Evolutionary conservation across 2,113 vertebrate species (phyloP).

Genomic region (Grammomys surdaster): DNA sequence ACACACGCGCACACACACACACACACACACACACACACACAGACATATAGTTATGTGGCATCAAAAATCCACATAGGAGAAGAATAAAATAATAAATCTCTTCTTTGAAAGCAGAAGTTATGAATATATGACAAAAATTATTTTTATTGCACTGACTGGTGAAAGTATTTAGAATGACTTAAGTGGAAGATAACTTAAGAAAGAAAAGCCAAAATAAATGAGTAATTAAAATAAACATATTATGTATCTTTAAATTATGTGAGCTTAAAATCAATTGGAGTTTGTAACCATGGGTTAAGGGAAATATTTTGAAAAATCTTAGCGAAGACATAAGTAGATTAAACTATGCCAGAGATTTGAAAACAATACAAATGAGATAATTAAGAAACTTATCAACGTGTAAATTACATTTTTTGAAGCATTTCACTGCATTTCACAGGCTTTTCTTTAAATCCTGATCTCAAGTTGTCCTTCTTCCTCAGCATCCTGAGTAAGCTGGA

Average conservation of each 20-base stretch:
- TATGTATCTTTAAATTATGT: background rate
- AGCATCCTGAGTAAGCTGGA: too few species aligned
- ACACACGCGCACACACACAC: background rate
- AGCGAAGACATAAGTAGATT: background rate
- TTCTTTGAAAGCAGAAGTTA: background rate
- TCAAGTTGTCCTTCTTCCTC: background rate
- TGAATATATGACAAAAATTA: background rate
- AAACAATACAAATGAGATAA: background rate
- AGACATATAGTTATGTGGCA: background rate
- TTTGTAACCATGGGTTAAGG: background rate
- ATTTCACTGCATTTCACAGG: background rate
- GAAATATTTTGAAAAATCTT: slow-evolving; percentile 4
- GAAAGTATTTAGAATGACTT: background rate
- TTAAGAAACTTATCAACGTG: background rate
- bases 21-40: background rate
- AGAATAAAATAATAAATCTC: background rate
- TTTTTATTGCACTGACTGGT: background rate
- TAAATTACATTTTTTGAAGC: background rate
- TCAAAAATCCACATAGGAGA: background rate
- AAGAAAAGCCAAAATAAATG: background rate
- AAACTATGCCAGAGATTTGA: background rate
- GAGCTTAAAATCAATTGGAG: slow-evolving; percentile 17
- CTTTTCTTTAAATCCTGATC: background rate
- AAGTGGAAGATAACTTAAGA: background rate
- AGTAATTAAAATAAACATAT: background rate